These are phyloP conservation scores for Apostichopus parvimensis DNA, from an alignment of 35 echinoderm and acorn worm species.

Conservation along the genomic window DNA sequence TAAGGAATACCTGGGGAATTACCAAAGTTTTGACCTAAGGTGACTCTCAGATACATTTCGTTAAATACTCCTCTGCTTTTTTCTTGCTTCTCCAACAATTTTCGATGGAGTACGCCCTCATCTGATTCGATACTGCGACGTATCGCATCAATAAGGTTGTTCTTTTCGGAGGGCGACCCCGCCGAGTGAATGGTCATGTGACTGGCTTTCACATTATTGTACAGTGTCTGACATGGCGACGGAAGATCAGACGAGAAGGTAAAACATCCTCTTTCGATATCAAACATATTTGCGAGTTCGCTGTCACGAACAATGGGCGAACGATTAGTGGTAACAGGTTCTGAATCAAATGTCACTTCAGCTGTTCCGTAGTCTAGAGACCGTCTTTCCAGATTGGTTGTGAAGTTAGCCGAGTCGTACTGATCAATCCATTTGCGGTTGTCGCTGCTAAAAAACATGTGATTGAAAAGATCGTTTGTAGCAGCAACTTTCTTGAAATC, in stretches of 20 bases:
- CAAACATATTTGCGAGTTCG: slow-evolving; percentile 40
- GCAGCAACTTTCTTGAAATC: background rate
- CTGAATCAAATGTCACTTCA: slow-evolving; percentile 24
- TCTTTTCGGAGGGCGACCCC: too few relatives aligned
- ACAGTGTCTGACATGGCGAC: too few relatives aligned
- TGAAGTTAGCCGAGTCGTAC: background rate
- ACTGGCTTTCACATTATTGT: too few relatives aligned
- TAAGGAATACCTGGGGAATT: slow-evolving; percentile 62
- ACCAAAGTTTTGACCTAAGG: slow-evolving; percentile 42
- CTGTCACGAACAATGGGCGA: slow-evolving; percentile 55
- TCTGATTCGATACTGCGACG: slow-evolving; percentile 35
- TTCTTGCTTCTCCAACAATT: slow-evolving; percentile 1
- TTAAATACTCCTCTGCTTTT: background rate
- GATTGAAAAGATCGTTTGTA: background rate
- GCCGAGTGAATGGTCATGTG: too few relatives aligned
- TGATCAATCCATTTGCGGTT: background rate
- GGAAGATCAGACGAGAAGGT: slow-evolving; percentile 39
- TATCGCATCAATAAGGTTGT: slow-evolving; percentile 45
- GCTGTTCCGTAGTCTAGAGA: background rate
- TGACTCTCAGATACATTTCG: slow-evolving; percentile 42
- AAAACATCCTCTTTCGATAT: slow-evolving; percentile 36
- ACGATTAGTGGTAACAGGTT: slow-evolving; percentile 23
- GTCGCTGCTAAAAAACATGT: background rate
- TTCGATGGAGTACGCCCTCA: slow-evolving; percentile 15
- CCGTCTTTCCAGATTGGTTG: background rate